A percentile compares a stretch with the other conserved stretches of the same genome.
Conservation (phyloP, 2,113 vertebrate genomes). For the Elaphurus davidianus region DNA sequence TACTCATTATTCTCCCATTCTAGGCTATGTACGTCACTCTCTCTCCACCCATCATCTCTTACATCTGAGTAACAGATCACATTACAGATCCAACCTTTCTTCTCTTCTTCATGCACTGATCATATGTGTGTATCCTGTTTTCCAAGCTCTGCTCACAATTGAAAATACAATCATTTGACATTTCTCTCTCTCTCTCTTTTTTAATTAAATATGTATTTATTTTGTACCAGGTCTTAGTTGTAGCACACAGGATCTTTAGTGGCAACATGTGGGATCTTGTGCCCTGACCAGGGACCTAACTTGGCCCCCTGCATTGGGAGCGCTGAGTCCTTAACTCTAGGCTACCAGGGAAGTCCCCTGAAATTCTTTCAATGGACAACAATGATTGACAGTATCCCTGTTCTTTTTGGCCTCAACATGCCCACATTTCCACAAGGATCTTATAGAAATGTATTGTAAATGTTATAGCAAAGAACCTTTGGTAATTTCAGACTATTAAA, state of each 20-base stretch:
- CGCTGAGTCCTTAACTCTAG: background rate
- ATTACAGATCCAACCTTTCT: background rate
- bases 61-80: background rate
- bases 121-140: background rate
- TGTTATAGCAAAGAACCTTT: background rate
- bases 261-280: background rate
- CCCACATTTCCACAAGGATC: background rate
- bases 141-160: background rate
- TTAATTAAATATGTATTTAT: background rate
- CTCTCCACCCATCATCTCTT: accelerated
- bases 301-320: background rate
- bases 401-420: background rate
- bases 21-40: background rate
- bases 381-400: background rate
- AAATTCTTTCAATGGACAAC: background rate
- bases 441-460: background rate
- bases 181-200: background rate
- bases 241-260: background rate
- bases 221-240: background rate
- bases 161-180: background rate
- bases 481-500: background rate
- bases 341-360: background rate
- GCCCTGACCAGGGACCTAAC: background rate
- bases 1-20: background rate
- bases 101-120: background rate